These are phyloP conservation scores for Argopecten irradians DNA, from an alignment of 1,140 invertebrate species.

Conservation along the genomic window DNA sequence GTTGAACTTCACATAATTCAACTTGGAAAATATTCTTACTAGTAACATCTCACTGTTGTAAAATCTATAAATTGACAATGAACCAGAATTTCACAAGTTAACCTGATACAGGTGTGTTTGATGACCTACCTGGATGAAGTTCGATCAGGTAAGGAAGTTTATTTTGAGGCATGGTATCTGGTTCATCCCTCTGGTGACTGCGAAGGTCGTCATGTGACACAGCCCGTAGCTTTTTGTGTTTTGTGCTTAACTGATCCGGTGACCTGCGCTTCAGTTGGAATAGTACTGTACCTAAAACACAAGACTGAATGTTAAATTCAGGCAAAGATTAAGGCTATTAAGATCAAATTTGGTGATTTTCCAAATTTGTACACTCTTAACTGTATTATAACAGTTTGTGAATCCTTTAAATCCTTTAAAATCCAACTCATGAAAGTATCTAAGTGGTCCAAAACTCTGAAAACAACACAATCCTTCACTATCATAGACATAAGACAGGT, in stretches of 20 bases:
- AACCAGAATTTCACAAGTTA: neutral
- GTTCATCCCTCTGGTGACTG: constrained; percentile 52
- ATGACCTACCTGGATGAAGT: constrained; percentile 69
- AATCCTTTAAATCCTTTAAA: too few relatives aligned
- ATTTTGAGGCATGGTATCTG: constrained; percentile 49
- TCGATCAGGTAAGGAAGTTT: constrained; percentile 74
- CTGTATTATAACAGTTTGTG: too few relatives aligned
- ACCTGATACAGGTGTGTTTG: neutral
- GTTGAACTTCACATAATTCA: too few relatives aligned
- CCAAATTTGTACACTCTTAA: too few relatives aligned
- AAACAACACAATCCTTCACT: neutral
- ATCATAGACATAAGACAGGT: neutral
- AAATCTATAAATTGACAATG: neutral
- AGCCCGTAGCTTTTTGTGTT: constrained; percentile 64
- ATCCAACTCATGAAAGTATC: too few relatives aligned
- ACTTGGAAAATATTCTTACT: too few relatives aligned
- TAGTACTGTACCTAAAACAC: constrained; percentile 69
- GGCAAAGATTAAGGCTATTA: neutral
- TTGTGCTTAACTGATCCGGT: constrained; percentile 64
- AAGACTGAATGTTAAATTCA: neutral
- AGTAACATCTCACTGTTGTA: neutral
- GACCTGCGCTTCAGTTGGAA: constrained; percentile 71
- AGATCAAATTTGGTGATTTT: neutral
- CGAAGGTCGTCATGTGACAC: constrained; percentile 68
- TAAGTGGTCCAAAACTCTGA: neutral